Evolutionary conservation across 2,888 invertebrate species (phyloP).

Genomic region (Limnephilus marmoratus): DNA sequence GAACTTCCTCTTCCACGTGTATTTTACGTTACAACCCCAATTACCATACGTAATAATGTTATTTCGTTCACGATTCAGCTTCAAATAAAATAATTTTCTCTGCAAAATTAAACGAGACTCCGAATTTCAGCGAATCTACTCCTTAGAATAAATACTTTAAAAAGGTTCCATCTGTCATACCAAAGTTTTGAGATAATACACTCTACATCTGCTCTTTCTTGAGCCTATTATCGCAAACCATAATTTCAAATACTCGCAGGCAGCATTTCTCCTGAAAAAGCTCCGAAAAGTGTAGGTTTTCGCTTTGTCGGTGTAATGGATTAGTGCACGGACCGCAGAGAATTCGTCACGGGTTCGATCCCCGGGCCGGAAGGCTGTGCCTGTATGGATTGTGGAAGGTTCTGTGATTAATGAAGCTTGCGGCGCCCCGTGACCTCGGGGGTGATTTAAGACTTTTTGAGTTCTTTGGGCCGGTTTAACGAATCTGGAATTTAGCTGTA

Average conservation of each 20-base stretch:
- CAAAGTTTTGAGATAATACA: too few relatives aligned
- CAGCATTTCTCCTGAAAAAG: not conserved
- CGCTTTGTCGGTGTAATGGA: constrained; percentile 5
- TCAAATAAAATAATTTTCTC: not conserved
- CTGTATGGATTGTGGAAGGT: constrained; percentile 8
- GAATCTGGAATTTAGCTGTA: not conserved
- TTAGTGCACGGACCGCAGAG: constrained; percentile 20
- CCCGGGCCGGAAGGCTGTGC: not conserved
- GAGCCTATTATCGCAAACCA: not conserved
- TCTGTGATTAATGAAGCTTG: constrained; percentile 12
- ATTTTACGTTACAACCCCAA: not conserved
- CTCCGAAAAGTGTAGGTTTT: not conserved
- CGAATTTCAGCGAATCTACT: not conserved
- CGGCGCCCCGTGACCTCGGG: not conserved
- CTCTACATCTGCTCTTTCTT: too few relatives aligned
- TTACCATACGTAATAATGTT: not conserved
- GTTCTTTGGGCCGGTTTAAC: constrained; percentile 6
- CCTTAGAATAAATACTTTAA: too few relatives aligned
- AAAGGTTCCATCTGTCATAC: too few relatives aligned
- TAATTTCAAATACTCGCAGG: not conserved
- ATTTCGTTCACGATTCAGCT: not conserved
- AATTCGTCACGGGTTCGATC: constrained; percentile 33
- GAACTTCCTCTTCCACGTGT: not conserved
- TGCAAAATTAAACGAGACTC: not conserved
- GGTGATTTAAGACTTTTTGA: constrained; percentile 33